phyloP scores from a whole-genome alignment of 2,797 vertebrate species.

The Rhynchonycteris naso region DNA sequence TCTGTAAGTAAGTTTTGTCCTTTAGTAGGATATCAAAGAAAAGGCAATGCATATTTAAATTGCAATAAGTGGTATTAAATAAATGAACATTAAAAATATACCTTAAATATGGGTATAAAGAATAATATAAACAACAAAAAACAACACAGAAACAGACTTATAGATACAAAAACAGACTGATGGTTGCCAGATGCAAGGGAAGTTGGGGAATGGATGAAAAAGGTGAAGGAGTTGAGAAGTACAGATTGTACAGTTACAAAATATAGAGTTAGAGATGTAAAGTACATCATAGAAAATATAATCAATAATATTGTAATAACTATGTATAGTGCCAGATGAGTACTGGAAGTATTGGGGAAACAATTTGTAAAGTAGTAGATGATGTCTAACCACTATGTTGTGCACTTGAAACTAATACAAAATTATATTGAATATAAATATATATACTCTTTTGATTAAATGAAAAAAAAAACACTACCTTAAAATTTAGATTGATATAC shows the following conservation, averaged over 20 bases:
- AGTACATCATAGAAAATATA: background rate
- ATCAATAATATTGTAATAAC: background rate
- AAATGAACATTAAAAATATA: background rate
- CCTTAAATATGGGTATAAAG: background rate
- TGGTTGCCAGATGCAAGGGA: background rate
- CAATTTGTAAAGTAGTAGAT: background rate
- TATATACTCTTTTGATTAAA: background rate
- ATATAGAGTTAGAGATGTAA: background rate
- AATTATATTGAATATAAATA: background rate
- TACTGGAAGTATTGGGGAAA: background rate
- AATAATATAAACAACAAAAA: background rate
- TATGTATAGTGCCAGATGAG: background rate
- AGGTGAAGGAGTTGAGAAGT: background rate
- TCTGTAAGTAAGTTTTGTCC: background rate
- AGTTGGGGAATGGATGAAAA: background rate
- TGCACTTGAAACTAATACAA: background rate
- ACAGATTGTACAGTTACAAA: background rate
- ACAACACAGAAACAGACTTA: background rate
- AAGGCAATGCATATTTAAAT: background rate
- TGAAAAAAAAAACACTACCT: background rate
- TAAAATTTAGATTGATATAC: background rate
- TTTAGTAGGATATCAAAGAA: background rate
- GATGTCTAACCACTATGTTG: background rate
- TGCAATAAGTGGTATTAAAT: background rate
- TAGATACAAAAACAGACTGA: background rate